phyloP scores from a whole-genome alignment of 2,888 invertebrate species.

The Microctonus hyperodae region DNA sequence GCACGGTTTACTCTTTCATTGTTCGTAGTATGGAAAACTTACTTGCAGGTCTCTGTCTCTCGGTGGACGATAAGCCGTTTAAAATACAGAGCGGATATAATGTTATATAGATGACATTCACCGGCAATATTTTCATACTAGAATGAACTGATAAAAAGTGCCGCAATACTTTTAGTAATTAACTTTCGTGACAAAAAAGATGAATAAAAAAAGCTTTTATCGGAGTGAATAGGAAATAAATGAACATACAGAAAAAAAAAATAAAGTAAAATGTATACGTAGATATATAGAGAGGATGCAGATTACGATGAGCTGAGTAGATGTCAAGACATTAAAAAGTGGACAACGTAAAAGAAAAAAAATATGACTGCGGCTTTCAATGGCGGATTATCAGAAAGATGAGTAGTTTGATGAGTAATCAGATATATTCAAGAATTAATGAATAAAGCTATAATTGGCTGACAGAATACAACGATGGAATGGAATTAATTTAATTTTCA shows the following conservation, averaged over 20 bases:
- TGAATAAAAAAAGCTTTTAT: not conserved
- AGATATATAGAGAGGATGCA: conserved; percentile 28
- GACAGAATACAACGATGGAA: conserved; percentile 41
- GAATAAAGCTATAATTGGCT: conserved; percentile 30
- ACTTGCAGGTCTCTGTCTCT: conserved; percentile 25
- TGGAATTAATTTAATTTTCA: conserved; percentile 52
- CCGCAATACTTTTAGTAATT: conserved; percentile 55
- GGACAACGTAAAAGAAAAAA: conserved; percentile 15
- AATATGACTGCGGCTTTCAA: conserved; percentile 50
- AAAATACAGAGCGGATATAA: conserved; percentile 40
- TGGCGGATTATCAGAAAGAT: conserved; percentile 38
- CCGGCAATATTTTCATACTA: conserved; percentile 52
- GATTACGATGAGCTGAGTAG: conserved; percentile 12
- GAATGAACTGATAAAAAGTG: conserved; percentile 53
- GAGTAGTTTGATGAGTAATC: conserved; percentile 25
- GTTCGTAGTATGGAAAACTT: conserved; percentile 30
- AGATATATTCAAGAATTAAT: conserved; percentile 33
- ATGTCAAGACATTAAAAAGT: not conserved
- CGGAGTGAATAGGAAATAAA: not conserved
- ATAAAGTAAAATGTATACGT: conserved; percentile 25
- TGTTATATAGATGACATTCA: conserved; percentile 24
- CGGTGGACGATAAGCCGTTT: conserved; percentile 47
- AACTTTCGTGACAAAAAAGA: conserved; percentile 45
- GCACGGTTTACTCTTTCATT: not conserved
- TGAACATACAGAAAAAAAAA: conserved; percentile 3